A percentile compares a stretch with the other conserved stretches of the same genome.
phyloP scores from a whole-genome alignment of 2,888 invertebrate species.

The Hypomecis atomaria region DNA sequence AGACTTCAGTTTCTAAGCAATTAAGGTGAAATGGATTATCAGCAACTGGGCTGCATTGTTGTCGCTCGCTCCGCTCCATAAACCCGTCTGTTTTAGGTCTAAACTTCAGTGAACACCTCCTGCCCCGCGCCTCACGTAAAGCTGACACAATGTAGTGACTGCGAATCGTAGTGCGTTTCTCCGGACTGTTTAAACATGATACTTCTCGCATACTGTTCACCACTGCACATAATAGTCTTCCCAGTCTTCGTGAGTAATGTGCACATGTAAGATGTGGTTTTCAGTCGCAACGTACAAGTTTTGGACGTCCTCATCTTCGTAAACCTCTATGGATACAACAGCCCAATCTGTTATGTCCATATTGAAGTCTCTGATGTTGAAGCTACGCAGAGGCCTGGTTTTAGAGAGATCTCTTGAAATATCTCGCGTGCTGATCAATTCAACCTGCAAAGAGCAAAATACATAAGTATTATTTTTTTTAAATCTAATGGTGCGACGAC shows the following conservation, averaged over 20 bases:
- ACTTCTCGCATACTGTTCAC: background rate
- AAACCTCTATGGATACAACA: constrained; percentile 40
- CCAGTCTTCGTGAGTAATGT: constrained; percentile 34
- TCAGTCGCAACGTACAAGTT: constrained; percentile 38
- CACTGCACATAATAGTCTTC: constrained; percentile 15
- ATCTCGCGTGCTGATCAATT: constrained; percentile 39
- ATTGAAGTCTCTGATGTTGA: constrained; percentile 25
- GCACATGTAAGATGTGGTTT: constrained; percentile 37
- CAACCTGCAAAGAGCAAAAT: constrained; percentile 45
- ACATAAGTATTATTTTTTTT: background rate
- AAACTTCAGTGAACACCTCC: too few species aligned
- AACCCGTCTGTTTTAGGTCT: too few species aligned
- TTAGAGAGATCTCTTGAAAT: background rate
- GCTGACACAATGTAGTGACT: too few species aligned
- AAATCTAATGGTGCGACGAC: too few species aligned
- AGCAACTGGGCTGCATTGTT: too few species aligned
- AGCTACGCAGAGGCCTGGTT: constrained; percentile 1
- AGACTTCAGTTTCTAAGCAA: too few species aligned
- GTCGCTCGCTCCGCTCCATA: too few species aligned
- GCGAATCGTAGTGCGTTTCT: too few species aligned
- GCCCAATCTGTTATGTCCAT: constrained; percentile 17
- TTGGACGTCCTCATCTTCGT: constrained; percentile 39
- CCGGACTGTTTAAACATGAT: background rate
- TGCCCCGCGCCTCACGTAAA: too few species aligned
- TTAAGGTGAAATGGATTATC: too few species aligned